phyloP scores from a whole-genome alignment of 2,113 vertebrate species.

The Hyla sarda region DNA sequence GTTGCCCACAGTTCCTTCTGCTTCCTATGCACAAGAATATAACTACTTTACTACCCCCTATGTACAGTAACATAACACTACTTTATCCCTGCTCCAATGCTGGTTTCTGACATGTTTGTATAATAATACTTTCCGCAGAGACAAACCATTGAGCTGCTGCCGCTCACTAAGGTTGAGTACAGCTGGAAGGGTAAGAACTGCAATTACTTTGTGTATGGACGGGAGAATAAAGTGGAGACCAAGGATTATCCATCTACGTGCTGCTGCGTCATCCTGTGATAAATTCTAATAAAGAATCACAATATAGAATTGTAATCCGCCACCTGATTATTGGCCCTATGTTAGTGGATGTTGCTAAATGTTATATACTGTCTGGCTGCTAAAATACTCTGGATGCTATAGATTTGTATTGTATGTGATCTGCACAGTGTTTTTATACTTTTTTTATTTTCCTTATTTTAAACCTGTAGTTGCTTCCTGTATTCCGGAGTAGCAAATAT shows the following conservation, averaged over 20 bases:
- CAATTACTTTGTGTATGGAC: constrained; percentile 77
- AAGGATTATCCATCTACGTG: constrained; percentile 71
- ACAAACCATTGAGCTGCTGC: constrained; percentile 77
- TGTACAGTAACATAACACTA: neutral
- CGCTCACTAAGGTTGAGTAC: constrained; percentile 75
- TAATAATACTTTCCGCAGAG: constrained; percentile 64
- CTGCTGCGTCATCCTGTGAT: constrained; percentile 50
- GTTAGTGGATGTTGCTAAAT: neutral
- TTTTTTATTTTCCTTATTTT: neutral
- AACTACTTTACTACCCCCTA: constrained; percentile 10
- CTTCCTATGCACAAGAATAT: neutral
- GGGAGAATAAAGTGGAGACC: constrained; percentile 76
- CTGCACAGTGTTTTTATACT: neutral
- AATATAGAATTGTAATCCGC: neutral
- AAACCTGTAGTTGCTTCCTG: too few relatives aligned
- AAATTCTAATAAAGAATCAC: neutral
- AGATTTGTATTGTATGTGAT: neutral
- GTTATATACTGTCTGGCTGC: neutral
- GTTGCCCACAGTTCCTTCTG: too few relatives aligned
- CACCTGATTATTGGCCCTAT: neutral
- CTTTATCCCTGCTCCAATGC: neutral
- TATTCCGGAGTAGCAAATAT: too few relatives aligned
- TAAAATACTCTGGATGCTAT: neutral
- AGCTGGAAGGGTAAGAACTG: constrained; percentile 70
- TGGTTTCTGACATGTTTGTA: neutral